These are phyloP conservation scores for Nymphalis c-album DNA, from an alignment of 2,888 invertebrate species.

Conservation along the genomic window DNA sequence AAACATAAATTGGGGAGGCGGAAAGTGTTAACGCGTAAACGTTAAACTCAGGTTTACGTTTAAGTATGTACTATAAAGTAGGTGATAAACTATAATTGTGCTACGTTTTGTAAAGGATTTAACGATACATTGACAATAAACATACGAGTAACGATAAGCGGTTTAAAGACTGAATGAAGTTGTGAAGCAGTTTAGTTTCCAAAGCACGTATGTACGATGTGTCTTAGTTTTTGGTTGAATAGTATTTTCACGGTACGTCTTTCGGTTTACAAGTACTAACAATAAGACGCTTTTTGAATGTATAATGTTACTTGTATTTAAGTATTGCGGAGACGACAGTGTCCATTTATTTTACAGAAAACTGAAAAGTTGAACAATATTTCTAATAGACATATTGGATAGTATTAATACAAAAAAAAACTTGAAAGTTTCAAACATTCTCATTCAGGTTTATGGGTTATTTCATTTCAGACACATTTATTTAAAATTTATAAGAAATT, in stretches of 20 bases:
- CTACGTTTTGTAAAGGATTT: constrained; percentile 9
- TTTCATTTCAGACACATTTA: no score
- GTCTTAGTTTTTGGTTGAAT: constrained; percentile 40
- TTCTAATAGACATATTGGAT: no score
- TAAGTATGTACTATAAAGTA: constrained; percentile 8
- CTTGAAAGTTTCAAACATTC: no score
- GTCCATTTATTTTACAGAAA: constrained; percentile 7
- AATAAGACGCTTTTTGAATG: constrained; percentile 40
- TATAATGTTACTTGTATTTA: constrained; percentile 3
- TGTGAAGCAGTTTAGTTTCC: constrained; percentile 40
- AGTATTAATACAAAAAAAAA: no score
- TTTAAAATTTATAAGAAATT: no score
- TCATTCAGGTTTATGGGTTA: no score
- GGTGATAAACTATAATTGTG: constrained; percentile 11
- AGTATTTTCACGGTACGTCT: constrained; percentile 27
- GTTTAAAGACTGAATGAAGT: constrained; percentile 28
- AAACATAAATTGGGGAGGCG: constrained; percentile 53
- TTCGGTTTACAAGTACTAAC: constrained; percentile 45
- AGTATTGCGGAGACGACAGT: background rate
- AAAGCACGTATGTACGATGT: constrained; percentile 65
- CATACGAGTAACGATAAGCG: constrained; percentile 15
- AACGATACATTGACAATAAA: constrained; percentile 25
- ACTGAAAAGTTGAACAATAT: background rate
- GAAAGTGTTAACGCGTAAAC: constrained; percentile 56
- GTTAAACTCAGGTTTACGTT: constrained; percentile 21